phyloP scores from a whole-genome alignment of 2,113 vertebrate species.

The Ramphastos sulfuratus region DNA sequence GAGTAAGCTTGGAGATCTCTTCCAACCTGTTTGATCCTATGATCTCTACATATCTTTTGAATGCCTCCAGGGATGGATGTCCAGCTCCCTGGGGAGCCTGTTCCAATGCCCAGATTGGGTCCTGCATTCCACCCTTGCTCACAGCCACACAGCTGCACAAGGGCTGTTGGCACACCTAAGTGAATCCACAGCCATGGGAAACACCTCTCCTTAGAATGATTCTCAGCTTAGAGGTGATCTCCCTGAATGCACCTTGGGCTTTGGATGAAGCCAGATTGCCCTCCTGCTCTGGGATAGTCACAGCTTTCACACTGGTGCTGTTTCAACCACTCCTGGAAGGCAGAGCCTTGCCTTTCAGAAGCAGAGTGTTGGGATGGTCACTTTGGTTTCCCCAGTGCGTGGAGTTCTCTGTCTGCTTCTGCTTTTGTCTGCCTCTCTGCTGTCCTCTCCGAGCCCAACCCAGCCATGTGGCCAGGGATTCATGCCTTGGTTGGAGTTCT shows the following conservation, averaged over 20 bases:
- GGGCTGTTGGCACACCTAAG: not conserved
- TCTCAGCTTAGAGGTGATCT: not conserved
- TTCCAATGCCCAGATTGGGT: not conserved
- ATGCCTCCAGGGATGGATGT: no score
- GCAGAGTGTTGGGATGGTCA: not conserved
- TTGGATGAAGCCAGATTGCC: not conserved
- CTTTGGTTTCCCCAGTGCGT: not conserved
- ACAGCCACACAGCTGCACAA: not conserved
- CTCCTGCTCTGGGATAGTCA: not conserved
- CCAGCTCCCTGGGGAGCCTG: no score
- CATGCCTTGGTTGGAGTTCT: constrained; percentile 60
- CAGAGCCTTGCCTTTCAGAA: not conserved
- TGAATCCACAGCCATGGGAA: not conserved
- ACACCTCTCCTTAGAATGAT: not conserved
- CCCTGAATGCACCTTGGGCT: not conserved
- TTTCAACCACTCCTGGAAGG: not conserved
- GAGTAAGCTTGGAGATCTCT: no score
- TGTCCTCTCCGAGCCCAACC: not conserved
- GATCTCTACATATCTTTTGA: no score
- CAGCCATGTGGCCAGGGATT: constrained; percentile 35
- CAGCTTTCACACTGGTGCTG: not conserved
- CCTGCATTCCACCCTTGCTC: not conserved
- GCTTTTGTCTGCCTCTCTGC: constrained; percentile 52
- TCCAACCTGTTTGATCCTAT: no score
- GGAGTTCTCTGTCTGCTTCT: not conserved